Percentiles rank a stretch among this genome's conserved stretches.
phyloP scores from a whole-genome alignment of 2,113 vertebrate species.

The Epinephelus fuscoguttatus region DNA sequence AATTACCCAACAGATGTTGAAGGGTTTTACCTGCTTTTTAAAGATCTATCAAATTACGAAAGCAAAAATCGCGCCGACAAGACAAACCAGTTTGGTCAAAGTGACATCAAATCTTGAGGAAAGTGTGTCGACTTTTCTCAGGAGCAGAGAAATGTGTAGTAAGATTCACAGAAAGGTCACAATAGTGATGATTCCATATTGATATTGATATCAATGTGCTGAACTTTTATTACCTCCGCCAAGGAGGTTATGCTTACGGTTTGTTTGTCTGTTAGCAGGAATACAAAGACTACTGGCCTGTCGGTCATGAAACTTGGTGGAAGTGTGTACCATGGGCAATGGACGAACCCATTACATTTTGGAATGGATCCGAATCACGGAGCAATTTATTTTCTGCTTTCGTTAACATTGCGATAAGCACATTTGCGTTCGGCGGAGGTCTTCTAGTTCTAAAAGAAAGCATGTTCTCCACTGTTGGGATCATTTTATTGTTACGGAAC shows the following conservation, averaged over 20 bases:
- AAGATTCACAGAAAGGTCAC: constrained; percentile 5
- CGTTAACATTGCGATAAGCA: no score
- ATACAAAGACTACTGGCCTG: no score
- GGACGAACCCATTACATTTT: no score
- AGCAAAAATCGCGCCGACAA: constrained; percentile 16
- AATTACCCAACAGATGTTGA: constrained; percentile 26
- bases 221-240: no score
- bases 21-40: neutral
- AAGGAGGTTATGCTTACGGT: no score
- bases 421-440: no score
- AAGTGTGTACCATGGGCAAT: no score
- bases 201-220: no score
- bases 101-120: neutral
- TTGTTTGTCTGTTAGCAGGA: no score
- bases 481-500: constrained; percentile 29
- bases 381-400: no score
- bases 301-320: no score
- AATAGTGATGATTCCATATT: neutral
- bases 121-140: constrained; percentile 1
- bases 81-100: constrained; percentile 10
- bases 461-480: neutral
- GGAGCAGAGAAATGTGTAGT: constrained; percentile 30
- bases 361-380: no score
- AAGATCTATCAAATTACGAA: neutral
- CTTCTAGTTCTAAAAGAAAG: constrained; percentile 18